Conservation (phyloP, 2,113 vertebrate species). For the Axis porcinus region DNA sequence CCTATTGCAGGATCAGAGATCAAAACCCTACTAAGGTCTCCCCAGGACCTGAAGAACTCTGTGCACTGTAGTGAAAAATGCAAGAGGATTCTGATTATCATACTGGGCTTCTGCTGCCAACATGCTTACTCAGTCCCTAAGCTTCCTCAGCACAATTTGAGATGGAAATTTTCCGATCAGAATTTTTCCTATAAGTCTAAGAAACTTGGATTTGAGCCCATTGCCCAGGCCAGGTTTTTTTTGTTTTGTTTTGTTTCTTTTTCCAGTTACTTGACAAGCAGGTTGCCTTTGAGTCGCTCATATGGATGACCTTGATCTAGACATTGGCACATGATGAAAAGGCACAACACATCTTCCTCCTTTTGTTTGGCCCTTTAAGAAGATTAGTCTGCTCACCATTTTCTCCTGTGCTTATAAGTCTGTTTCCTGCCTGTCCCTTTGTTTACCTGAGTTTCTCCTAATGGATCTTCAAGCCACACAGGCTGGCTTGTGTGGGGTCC, state of each 20-base stretch:
- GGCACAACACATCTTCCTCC: neutral
- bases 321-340: neutral
- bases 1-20: neutral
- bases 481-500: neutral
- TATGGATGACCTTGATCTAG: constrained; percentile 4
- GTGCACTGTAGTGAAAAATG: neutral
- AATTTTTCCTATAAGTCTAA: constrained; percentile 44
- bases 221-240: neutral
- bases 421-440: neutral
- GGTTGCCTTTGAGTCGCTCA: neutral
- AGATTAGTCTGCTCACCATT: neutral
- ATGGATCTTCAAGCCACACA: neutral
- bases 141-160: constrained; percentile 53
- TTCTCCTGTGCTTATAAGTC: neutral
- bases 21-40: neutral
- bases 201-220: neutral
- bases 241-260: neutral
- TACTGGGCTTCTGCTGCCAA: constrained; percentile 25
- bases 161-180: constrained; percentile 39
- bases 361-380: neutral
- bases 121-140: neutral
- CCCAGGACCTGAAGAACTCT: neutral
- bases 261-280: constrained; percentile 26
- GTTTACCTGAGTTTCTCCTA: neutral
- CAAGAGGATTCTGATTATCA: neutral